Evolutionary conservation across 2,888 invertebrate species (phyloP).

Genomic region (Trichopria drosophilae): DNA sequence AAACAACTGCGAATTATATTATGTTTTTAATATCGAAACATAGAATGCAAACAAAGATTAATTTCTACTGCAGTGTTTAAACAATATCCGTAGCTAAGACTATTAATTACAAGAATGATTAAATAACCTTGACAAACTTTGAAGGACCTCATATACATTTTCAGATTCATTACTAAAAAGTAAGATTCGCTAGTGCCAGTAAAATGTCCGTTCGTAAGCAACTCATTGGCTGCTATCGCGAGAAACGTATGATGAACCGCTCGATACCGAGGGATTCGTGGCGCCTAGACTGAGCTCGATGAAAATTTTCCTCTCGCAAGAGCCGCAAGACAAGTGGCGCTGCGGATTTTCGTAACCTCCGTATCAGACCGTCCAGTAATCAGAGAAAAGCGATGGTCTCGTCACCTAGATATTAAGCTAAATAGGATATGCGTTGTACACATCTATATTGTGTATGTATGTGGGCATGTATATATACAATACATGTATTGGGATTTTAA

Average conservation of each 20-base stretch:
- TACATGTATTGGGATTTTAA: background rate
- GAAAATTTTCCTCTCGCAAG: constrained; percentile 20
- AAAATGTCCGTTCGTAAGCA: too few species aligned
- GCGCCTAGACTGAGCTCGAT: constrained; percentile 53
- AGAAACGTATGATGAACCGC: constrained; percentile 34
- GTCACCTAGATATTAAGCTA: constrained; percentile 39
- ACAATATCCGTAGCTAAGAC: too few species aligned
- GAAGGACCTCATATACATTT: too few species aligned
- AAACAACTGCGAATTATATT: too few species aligned
- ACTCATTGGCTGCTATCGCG: too few species aligned
- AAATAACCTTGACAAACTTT: too few species aligned
- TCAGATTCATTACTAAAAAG: too few species aligned
- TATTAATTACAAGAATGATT: too few species aligned
- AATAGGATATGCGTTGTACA: constrained; percentile 8
- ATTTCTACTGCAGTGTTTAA: too few species aligned
- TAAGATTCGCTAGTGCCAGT: too few species aligned
- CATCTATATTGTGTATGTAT: constrained; percentile 20
- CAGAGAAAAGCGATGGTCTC: constrained; percentile 43
- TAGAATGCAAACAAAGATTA: too few species aligned
- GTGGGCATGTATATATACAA: constrained; percentile 20
- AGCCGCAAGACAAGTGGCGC: constrained; percentile 52
- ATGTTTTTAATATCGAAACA: too few species aligned
- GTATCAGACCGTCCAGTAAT: constrained; percentile 41
- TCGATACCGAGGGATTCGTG: constrained; percentile 37
- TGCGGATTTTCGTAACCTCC: constrained; percentile 38